Percentiles rank a stretch among this genome's conserved stretches.
Conservation (phyloP, 1,140 invertebrate species). For the Mycetomoellerius zeteki region DNA sequence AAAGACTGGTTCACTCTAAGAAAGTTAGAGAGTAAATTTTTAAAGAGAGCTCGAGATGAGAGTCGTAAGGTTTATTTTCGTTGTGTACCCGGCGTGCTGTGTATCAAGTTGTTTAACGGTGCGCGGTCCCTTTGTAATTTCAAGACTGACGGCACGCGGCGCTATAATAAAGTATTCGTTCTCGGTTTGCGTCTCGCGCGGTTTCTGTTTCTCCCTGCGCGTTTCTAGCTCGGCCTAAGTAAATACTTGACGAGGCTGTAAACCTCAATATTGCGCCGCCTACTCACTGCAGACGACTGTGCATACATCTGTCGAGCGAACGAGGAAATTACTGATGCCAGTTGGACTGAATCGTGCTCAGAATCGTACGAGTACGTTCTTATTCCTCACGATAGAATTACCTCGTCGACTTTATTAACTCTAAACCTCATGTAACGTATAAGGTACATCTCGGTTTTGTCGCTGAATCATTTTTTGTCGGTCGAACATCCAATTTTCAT, state of each 20-base stretch:
- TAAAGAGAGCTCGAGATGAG: not conserved
- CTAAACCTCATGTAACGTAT: not conserved
- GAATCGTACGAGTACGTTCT: conserved; percentile 9
- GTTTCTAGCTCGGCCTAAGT: conserved; percentile 62
- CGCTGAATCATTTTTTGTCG: too few species aligned
- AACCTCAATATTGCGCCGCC: conserved; percentile 38
- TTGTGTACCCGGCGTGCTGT: not conserved
- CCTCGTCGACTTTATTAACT: conserved; percentile 25
- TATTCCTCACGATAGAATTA: not conserved
- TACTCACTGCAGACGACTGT: conserved; percentile 53
- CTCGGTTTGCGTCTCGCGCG: conserved; percentile 41
- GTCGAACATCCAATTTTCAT: not conserved
- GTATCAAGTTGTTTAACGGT: not conserved
- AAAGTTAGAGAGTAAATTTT: not conserved
- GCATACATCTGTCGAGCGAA: conserved; percentile 36
- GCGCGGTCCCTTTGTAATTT: conserved; percentile 52
- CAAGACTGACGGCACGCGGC: conserved; percentile 6
- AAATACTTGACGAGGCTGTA: conserved; percentile 70
- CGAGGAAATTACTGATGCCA: conserved; percentile 49
- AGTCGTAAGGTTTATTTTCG: conserved; percentile 5
- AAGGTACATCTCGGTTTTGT: not conserved
- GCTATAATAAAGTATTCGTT: conserved; percentile 64
- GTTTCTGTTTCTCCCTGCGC: conserved; percentile 48
- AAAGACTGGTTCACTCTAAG: too few species aligned
- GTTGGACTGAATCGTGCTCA: conserved; percentile 35